Conservation (phyloP, 2,797 vertebrate genomes). For the Furcifer pardalis region DNA sequence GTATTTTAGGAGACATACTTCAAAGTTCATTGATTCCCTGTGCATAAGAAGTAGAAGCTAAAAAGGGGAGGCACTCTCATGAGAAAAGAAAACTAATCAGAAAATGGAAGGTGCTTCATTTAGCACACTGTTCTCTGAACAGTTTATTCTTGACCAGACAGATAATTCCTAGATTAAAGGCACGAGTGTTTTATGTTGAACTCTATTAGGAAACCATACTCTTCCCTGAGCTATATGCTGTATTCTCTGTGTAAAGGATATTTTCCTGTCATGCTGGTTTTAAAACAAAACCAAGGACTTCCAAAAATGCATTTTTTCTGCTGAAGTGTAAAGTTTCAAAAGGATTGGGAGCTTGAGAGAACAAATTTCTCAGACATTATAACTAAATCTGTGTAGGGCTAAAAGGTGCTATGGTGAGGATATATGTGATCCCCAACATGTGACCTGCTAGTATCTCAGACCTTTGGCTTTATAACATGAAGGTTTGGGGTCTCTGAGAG, state of each 20-base stretch:
- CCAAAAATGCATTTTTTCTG: neutral
- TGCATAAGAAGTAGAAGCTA: constrained; percentile 58
- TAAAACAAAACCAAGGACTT: neutral
- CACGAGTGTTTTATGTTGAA: neutral
- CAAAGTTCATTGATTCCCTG: constrained; percentile 66
- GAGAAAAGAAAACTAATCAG: constrained; percentile 49
- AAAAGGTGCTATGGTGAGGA: too few species aligned
- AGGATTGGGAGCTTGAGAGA: neutral
- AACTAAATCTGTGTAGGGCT: too few species aligned
- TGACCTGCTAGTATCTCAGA: too few species aligned
- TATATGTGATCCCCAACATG: too few species aligned
- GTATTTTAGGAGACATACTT: constrained; percentile 68
- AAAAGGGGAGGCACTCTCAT: constrained; percentile 51
- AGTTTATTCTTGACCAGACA: constrained; percentile 38
- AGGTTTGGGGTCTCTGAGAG: too few species aligned
- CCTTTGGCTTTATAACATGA: too few species aligned
- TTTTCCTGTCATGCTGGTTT: neutral
- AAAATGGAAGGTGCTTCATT: constrained; percentile 50
- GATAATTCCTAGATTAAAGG: neutral
- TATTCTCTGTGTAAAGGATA: neutral
- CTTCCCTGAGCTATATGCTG: neutral
- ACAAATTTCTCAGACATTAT: too few species aligned
- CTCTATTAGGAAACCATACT: neutral
- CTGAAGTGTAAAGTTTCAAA: neutral
- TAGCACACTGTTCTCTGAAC: constrained; percentile 32